These are phyloP conservation scores for Rhynchotus rufescens DNA, from an alignment of 2,797 vertebrate species.

Conservation along the genomic window DNA sequence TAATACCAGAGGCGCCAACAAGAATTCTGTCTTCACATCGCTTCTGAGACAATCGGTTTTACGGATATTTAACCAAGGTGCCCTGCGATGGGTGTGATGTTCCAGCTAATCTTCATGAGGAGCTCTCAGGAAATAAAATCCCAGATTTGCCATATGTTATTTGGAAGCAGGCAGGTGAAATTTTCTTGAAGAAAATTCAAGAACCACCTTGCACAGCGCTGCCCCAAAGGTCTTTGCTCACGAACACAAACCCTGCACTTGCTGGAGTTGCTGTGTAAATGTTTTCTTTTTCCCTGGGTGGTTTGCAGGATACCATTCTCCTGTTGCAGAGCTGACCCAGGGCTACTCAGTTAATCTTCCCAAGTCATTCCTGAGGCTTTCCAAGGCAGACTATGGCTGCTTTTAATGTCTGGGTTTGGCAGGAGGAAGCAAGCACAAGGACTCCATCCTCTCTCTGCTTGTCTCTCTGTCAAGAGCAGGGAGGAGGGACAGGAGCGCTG, in stretches of 20 bases:
- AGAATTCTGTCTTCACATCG: not conserved
- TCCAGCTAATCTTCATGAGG: not conserved
- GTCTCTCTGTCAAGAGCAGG: not conserved
- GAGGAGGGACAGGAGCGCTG: not conserved
- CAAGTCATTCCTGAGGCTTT: not conserved
- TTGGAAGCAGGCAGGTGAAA: not conserved
- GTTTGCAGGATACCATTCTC: not conserved
- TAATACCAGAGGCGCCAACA: not conserved
- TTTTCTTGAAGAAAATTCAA: not conserved
- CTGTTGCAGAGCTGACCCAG: not conserved
- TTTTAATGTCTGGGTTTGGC: not conserved
- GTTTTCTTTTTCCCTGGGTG: accelerated
- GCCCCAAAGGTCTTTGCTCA: not conserved
- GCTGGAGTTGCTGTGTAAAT: not conserved
- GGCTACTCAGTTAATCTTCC: not conserved
- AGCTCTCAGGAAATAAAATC: not conserved
- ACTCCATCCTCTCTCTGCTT: not conserved
- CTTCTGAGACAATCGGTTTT: not conserved
- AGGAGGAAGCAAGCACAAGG: accelerated
- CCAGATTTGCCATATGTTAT: not conserved
- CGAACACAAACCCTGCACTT: not conserved
- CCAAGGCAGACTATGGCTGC: not conserved
- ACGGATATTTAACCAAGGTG: accelerated
- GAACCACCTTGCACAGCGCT: not conserved
- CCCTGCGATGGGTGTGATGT: not conserved